A percentile compares a stretch with the other conserved stretches of the same genome.
Conservation (phyloP, 2,888 invertebrate species). For the Ornithoptera alexandrae region DNA sequence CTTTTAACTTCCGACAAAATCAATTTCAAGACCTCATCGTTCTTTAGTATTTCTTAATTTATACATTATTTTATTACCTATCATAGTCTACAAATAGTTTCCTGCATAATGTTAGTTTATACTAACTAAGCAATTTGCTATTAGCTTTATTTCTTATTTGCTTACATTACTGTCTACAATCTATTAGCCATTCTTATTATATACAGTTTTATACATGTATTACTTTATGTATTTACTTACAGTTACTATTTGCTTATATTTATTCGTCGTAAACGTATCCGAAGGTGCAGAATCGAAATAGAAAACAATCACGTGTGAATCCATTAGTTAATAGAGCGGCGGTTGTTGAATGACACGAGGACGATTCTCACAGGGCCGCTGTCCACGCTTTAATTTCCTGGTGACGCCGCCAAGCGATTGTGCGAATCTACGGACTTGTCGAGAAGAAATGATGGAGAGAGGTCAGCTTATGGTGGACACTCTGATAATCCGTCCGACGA, state of each 20-base stretch:
- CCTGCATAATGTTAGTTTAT: too few species aligned
- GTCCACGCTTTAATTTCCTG: constrained; percentile 74
- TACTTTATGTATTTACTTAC: too few species aligned
- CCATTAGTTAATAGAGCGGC: constrained; percentile 50
- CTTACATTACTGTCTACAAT: too few species aligned
- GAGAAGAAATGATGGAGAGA: constrained; percentile 26
- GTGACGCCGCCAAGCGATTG: constrained; percentile 62
- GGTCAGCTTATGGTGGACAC: constrained; percentile 13
- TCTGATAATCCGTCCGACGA: neutral
- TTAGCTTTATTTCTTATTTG: too few species aligned
- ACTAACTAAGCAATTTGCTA: too few species aligned
- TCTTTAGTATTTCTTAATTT: too few species aligned
- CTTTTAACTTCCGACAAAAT: neutral
- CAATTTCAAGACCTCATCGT: neutral
- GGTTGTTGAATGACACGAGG: constrained; percentile 58
- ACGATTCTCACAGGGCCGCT: constrained; percentile 46
- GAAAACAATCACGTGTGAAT: constrained; percentile 37
- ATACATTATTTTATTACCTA: too few species aligned
- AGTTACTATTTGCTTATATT: too few species aligned
- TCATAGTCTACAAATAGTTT: too few species aligned
- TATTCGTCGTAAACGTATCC: constrained; percentile 11
- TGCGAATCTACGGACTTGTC: constrained; percentile 30
- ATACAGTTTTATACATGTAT: too few species aligned
- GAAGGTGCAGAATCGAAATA: constrained; percentile 17
- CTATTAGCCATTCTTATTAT: too few species aligned